These are phyloP conservation scores for Heterotilapia buettikoferi DNA, from an alignment of 2,113 vertebrate genomes.

Conservation along the genomic window DNA sequence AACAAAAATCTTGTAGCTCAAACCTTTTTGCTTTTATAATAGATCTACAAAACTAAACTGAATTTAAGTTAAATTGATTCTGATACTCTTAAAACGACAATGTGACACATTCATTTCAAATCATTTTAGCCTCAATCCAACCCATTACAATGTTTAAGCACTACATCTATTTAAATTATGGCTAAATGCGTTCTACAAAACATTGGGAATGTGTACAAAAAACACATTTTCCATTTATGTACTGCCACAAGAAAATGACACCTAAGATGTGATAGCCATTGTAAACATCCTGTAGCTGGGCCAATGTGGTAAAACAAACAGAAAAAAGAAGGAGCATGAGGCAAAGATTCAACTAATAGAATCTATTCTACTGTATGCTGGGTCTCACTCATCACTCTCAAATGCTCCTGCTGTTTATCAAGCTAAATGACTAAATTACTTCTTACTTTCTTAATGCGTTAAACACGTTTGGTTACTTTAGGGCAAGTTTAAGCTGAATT, in stretches of 20 bases:
- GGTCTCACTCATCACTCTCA: background rate
- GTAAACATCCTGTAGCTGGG: background rate
- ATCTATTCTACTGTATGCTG: background rate
- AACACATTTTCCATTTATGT: background rate
- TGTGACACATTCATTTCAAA: fast-evolving
- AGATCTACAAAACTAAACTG: background rate
- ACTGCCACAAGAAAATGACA: background rate
- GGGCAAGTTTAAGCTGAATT: background rate
- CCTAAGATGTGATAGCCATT: background rate
- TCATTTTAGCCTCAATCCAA: background rate
- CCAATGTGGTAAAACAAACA: background rate
- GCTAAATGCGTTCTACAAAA: background rate
- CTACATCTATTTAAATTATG: background rate
- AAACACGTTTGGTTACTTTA: background rate
- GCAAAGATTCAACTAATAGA: background rate
- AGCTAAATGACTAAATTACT: background rate
- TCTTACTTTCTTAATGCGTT: background rate
- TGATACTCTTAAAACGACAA: background rate
- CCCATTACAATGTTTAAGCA: background rate
- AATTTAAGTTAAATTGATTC: background rate
- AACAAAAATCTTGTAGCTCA: background rate
- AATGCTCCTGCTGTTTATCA: background rate
- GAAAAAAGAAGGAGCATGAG: background rate
- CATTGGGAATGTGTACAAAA: background rate
- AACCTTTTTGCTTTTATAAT: background rate